Base-by-base conservation (phyloP, 1,140 invertebrate genomes). In the Zaprionus taronus region DNA sequence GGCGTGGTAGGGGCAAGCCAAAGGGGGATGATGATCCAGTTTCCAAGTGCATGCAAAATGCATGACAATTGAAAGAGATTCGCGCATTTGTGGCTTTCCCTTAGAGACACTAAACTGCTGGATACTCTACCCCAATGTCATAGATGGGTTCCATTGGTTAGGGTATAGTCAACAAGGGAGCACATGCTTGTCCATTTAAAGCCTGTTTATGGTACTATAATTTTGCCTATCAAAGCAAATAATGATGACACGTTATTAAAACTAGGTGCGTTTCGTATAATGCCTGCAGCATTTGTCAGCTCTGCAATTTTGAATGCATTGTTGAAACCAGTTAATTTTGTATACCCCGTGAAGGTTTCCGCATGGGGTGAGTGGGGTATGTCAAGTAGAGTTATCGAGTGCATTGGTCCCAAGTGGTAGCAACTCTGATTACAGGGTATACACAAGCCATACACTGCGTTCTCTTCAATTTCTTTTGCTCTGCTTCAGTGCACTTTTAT, bases 11-110 rank as follows among this genome's bases (percentile, higher is more conserved):
- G 14, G 38, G 38, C 28, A 31, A 31, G 28, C 28, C 9, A 11
- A n/a, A 7, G n/a, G 41, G n/a, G n/a, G 6, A 17, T 20, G 68
- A 51, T 84, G 82, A 80, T 89, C 84, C 87, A 89, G 77, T 71
- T 86, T 83, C 77, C 69, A 80, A 86, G 68, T 89, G 71, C 78
- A 74, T 81, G 81, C 62, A 72, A 80, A 86, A 72, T 89, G 71
- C 78, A 74, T 79, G 81, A 62, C 81, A 89, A 89, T 89, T 89
- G 85, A 89, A 81, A 49, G 77, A 89, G 81, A 89, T 89, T 79
- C 75, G 65, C 79, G 58, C 75, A 67, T 75, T 72, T 82, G 71
- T 72, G 53, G 55, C 57, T 58, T 71, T 61, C 57, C 67, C 26
- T 77, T 61, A 72, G 72, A 78, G 69, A 80, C 83, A 78, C 72